Conservation (phyloP, 2,888 invertebrate genomes). For the Noctua janthe region DNA sequence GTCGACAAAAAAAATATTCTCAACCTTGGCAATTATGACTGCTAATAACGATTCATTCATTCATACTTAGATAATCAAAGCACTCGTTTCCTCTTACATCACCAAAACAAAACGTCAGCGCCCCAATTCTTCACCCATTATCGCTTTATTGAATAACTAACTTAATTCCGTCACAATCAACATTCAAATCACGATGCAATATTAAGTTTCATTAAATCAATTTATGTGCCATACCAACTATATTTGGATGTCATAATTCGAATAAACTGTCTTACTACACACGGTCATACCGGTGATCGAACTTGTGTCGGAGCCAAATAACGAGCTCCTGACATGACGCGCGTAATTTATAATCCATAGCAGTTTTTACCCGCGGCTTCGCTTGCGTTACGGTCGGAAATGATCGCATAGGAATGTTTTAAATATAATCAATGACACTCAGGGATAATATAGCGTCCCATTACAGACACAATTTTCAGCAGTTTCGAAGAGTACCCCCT, state of each 20-base stretch:
- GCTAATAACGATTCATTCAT: neutral
- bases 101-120: neutral
- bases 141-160: conserved; percentile 6
- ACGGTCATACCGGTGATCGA: conserved; percentile 47
- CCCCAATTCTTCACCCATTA: neutral
- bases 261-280: conserved; percentile 55
- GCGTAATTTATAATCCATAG: conserved; percentile 34
- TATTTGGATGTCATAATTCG: conserved; percentile 60
- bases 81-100: neutral
- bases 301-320: conserved; percentile 57
- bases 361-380: neutral
- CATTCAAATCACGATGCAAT: conserved; percentile 42
- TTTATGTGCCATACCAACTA: conserved; percentile 52
- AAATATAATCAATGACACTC: neutral
- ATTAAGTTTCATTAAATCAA: conserved; percentile 48
- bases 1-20: neutral
- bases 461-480: neutral
- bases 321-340: conserved; percentile 39
- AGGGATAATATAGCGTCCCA: neutral
- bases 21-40: neutral
- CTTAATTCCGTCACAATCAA: conserved; percentile 21
- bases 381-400: neutral
- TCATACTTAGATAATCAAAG: neutral
- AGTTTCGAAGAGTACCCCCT: neutral
- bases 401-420: neutral